These are phyloP conservation scores for Otis tarda DNA, from an alignment of 2,113 vertebrate genomes.

Conservation along the genomic window DNA sequence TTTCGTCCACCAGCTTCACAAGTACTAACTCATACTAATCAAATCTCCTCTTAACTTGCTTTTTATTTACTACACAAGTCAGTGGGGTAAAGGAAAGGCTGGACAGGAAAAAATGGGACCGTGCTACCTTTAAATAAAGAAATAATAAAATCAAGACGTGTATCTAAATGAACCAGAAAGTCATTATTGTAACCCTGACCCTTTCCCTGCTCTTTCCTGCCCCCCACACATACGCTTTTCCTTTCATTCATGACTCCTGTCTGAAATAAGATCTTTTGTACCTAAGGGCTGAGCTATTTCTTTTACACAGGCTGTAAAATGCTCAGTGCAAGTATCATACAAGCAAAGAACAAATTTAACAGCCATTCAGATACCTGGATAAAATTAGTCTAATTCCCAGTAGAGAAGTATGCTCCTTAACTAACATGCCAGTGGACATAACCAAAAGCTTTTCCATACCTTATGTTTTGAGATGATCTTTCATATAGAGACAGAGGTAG, in stretches of 20 bases:
- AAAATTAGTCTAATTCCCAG: not conserved
- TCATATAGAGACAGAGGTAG: not conserved
- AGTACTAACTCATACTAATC: not conserved
- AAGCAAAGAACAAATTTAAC: not conserved
- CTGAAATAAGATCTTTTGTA: not conserved
- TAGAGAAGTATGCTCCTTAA: not conserved
- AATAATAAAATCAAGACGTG: not conserved
- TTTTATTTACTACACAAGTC: not conserved
- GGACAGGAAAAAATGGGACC: rapidly evolving
- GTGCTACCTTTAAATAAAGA: not conserved
- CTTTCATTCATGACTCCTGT: not conserved
- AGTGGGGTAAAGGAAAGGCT: not conserved
- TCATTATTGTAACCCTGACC: not conserved
- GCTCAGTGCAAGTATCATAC: not conserved
- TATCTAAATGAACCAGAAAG: not conserved
- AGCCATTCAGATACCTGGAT: not conserved
- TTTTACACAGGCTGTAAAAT: not conserved
- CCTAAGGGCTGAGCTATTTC: not conserved
- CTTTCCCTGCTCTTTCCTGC: not conserved
- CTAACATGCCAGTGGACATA: not conserved
- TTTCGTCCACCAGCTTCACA: not conserved
- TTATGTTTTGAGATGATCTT: not conserved
- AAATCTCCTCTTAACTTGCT: not conserved
- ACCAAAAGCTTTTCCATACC: not conserved
- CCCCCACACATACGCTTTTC: not conserved